Evolutionary conservation across 1,140 invertebrate species (phyloP).

Genomic region (Nasonia longicornis): DNA sequence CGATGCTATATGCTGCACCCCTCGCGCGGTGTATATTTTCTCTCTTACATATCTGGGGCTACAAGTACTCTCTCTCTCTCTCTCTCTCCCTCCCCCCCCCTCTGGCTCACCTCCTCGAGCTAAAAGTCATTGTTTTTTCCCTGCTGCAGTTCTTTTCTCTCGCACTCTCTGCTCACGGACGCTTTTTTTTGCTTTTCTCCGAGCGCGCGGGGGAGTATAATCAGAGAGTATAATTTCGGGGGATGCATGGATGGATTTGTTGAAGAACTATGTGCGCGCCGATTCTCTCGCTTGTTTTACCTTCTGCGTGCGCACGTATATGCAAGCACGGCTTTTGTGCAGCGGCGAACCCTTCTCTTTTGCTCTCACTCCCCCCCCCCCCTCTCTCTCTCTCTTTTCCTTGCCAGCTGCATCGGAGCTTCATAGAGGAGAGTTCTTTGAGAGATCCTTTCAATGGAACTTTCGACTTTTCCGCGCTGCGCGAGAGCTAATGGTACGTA

Average conservation of each 20-base stretch:
- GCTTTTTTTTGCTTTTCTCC: conserved; percentile 3
- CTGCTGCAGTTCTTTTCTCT: not conserved
- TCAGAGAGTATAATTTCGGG: conserved; percentile 31
- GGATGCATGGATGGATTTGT: not conserved
- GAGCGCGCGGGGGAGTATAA: conserved; percentile 29
- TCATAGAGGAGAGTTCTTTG: conserved; percentile 6
- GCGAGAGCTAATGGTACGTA: not conserved
- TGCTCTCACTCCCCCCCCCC: not conserved
- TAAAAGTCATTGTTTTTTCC: conserved; percentile 35
- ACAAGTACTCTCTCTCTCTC: not conserved
- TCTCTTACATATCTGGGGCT: not conserved
- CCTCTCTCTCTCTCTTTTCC: not conserved
- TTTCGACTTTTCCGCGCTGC: not conserved
- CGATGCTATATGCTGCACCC: not conserved
- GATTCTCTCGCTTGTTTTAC: conserved; percentile 28
- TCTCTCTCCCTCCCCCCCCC: too few species aligned
- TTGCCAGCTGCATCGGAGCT: not conserved
- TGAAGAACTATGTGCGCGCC: conserved; percentile 10
- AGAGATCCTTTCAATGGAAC: conserved; percentile 4
- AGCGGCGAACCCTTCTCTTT: not conserved
- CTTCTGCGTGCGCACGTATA: not conserved
- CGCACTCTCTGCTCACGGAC: not conserved
- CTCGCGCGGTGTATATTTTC: not conserved
- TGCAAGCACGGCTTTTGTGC: conserved; percentile 4
- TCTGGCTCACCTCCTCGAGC: not conserved